A percentile compares a stretch with the other conserved stretches of the same genome.
These are phyloP conservation scores for Ostrea edulis DNA, from an alignment of 1,140 invertebrate species.

Conservation along the genomic window DNA sequence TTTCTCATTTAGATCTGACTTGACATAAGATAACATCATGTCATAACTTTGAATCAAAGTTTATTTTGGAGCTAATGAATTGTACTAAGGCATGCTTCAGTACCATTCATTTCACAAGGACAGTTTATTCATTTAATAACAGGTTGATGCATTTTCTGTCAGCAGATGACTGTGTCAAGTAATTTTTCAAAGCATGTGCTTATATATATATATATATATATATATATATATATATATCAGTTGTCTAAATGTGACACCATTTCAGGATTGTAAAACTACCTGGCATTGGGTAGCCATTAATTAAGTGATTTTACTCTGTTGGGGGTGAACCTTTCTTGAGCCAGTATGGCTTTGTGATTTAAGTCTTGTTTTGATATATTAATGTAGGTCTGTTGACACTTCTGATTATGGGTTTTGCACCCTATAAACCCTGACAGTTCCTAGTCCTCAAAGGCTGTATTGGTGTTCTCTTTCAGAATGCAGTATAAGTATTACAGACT, in stretches of 20 bases:
- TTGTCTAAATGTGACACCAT: slow-evolving; percentile 24
- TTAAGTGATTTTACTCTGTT: slow-evolving; percentile 22
- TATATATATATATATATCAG: background rate
- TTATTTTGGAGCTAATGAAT: background rate
- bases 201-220: too few relatives aligned
- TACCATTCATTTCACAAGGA: slow-evolving; percentile 18
- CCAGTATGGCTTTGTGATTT: slow-evolving; percentile 8
- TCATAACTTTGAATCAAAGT: background rate
- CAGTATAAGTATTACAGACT: too few relatives aligned
- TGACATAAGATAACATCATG: background rate
- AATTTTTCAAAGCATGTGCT: background rate
- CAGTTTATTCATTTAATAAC: slow-evolving; percentile 17
- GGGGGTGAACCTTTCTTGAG: slow-evolving; percentile 19
- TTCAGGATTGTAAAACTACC: background rate
- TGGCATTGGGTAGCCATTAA: background rate
- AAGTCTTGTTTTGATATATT: slow-evolving; percentile 14
- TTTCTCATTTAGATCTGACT: background rate
- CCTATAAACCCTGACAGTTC: background rate
- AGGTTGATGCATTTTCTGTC: slow-evolving; percentile 7
- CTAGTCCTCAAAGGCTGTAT: background rate
- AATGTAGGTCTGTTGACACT: background rate
- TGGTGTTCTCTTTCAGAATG: background rate
- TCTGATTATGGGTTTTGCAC: slow-evolving; percentile 11
- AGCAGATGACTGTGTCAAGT: background rate
- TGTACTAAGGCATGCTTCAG: background rate